Evolutionary conservation across 2,113 vertebrate species (phyloP).

Genomic region (Ariopsis seemanni): DNA sequence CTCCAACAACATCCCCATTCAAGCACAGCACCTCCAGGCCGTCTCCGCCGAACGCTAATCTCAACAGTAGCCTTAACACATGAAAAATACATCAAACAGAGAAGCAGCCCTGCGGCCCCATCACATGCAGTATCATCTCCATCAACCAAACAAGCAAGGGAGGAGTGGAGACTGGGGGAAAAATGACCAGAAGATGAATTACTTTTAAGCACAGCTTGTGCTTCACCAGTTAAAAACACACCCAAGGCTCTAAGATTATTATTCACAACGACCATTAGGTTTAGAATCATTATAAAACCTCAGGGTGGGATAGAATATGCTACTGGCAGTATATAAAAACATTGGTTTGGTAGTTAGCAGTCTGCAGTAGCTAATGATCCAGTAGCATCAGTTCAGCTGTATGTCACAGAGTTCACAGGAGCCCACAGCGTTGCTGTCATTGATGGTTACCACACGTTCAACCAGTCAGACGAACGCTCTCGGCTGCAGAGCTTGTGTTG

Average conservation of each 20-base stretch:
- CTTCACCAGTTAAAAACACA: conserved; percentile 30
- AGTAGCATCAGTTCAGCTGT: conserved; percentile 68
- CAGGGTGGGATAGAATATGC: conserved; percentile 42
- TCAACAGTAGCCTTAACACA: conserved; percentile 74
- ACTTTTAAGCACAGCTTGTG: conserved; percentile 24
- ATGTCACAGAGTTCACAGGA: conserved; percentile 66
- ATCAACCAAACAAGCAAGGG: conserved; percentile 51
- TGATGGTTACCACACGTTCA: conserved; percentile 53
- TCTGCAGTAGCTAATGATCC: conserved; percentile 66
- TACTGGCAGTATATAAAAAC: conserved; percentile 63
- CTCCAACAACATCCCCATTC: conserved; percentile 77
- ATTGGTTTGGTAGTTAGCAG: conserved; percentile 55
- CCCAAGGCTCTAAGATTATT: conserved; percentile 29
- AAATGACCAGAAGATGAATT: conserved; percentile 39
- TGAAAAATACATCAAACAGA: conserved; percentile 80
- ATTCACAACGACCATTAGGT: conserved; percentile 32
- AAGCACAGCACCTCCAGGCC: conserved; percentile 72
- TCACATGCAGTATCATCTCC: conserved; percentile 69
- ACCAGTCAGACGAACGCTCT: conserved; percentile 35
- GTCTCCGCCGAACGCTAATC: conserved; percentile 40
- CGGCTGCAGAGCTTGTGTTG: conserved; percentile 3
- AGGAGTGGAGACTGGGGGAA: conserved; percentile 26
- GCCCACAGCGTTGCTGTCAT: conserved; percentile 64
- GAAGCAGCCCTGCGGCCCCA: conserved; percentile 63
- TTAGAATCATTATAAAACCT: conserved; percentile 22